Evolutionary conservation across 2,113 vertebrate genomes (phyloP).

Genomic region (Oncorhynchus mykiss): DNA sequence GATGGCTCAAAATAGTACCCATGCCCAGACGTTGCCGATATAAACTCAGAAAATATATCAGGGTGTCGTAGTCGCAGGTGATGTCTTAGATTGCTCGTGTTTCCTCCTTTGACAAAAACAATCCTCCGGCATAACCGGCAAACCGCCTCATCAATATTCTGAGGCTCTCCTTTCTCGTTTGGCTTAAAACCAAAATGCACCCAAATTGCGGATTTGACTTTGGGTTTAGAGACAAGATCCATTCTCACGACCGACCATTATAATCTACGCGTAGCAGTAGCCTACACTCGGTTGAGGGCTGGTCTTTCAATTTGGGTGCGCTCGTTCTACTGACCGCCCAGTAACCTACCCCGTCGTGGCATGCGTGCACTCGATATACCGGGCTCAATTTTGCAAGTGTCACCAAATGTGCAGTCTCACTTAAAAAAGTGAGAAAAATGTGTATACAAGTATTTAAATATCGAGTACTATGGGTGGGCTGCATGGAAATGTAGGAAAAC

Average conservation of each 20-base stretch:
- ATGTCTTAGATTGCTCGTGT: neutral
- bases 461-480: too few species aligned
- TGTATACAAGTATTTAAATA: too few species aligned
- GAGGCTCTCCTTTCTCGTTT: neutral
- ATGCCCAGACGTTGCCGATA: neutral
- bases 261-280: too few species aligned
- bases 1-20: neutral
- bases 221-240: conserved; percentile 9
- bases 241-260: neutral
- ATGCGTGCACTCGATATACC: too few species aligned
- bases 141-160: neutral
- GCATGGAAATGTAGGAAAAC: too few species aligned
- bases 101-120: neutral
- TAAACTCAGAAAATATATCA: neutral
- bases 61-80: neutral
- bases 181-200: neutral
- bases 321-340: too few species aligned
- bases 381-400: too few species aligned
- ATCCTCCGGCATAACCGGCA: conserved; percentile 1
- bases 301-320: too few species aligned
- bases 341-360: too few species aligned
- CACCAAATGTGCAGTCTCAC: too few species aligned
- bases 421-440: too few species aligned
- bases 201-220: neutral
- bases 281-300: too few species aligned